Evolutionary conservation across 2,797 vertebrate species (phyloP), one percentile per base, ranked within the genome.

Genomic region (Lophura swinhoii): DNA sequence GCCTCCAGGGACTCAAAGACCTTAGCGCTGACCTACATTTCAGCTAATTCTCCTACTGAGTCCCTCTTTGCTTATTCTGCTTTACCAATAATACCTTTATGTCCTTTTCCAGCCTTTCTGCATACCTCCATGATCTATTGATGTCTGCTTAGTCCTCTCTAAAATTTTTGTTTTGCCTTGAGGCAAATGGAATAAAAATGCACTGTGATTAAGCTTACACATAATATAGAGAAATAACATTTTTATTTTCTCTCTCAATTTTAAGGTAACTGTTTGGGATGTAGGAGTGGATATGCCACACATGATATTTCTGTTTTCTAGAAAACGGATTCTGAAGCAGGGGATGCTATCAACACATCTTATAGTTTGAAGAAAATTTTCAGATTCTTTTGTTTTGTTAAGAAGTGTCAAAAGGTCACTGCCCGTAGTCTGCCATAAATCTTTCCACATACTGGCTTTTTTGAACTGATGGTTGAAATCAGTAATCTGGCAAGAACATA

Each of bases 131-230:
- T 88, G 92, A 93, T 93, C 87, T 94, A 94, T 73, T 0, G 15
- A 77, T 64, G 73, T 75, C 73, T 88, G 63, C 83, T 92, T 80
- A 93, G 70, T 76, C 76, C 44, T 81, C 82, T 94, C 84, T 79
- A 88, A 96, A 96, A 86, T 68, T 81, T 78, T 73, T 92, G 35
- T 58, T 94, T 93, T 92, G 87, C 94, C 94, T 95, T 88, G 63
- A 91, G 91, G 94, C 60, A 88, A 85, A 85, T 78, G 56, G 63
- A 85, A 91, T 87, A 92, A 85, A 93, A 95, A 94, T 58, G 64
- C 48, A 35, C 64, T 88, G 71, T 93, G 76, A 92, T 91, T 74
- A 94, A 92, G 90, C 74, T 86, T 79, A 76, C 0, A 0, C 76
- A 56, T 81, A 71, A 66, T 68, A 93, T 59, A 64, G 44, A 89